These are phyloP conservation scores for Nematopogon swammerdamellus DNA, from an alignment of 2,888 invertebrate species.

Conservation along the genomic window DNA sequence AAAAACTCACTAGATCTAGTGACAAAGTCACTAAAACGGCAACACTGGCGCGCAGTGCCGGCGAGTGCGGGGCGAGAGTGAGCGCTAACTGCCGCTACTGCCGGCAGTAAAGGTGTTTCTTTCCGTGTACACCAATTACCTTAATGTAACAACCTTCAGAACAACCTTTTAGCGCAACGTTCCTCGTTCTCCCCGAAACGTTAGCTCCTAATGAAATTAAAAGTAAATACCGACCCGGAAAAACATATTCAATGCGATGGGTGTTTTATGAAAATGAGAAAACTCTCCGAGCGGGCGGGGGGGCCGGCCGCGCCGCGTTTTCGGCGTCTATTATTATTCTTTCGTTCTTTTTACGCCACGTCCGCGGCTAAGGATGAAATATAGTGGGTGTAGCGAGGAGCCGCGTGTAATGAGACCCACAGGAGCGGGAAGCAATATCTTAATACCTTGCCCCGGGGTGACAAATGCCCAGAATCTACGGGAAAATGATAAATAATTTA, in stretches of 20 bases:
- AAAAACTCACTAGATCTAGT: too few species aligned
- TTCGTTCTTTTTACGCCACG: slow-evolving; percentile 16
- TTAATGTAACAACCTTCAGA: slow-evolving; percentile 49
- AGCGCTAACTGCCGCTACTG: too few species aligned
- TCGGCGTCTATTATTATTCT: background rate
- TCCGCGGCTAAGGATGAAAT: slow-evolving; percentile 37
- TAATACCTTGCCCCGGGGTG: slow-evolving; percentile 46
- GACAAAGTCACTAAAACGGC: too few species aligned
- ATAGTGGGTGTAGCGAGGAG: slow-evolving; percentile 38
- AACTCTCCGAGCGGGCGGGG: slow-evolving; percentile 13
- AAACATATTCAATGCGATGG: slow-evolving; percentile 18
- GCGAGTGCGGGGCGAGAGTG: too few species aligned
- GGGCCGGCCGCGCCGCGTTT: background rate
- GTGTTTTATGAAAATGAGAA: slow-evolving; percentile 32
- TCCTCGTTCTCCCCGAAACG: too few species aligned
- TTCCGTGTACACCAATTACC: slow-evolving; percentile 37
- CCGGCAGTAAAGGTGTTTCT: slow-evolving; percentile 42
- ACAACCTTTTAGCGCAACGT: slow-evolving; percentile 38
- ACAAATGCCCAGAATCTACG: slow-evolving; percentile 46
- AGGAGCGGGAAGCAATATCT: slow-evolving; percentile 52
- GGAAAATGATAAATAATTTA: slow-evolving; percentile 51
- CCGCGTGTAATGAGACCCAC: slow-evolving; percentile 46
- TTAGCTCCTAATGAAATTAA: slow-evolving; percentile 42
- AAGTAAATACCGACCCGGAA: slow-evolving; percentile 24
- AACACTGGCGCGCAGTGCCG: too few species aligned